Base-by-base conservation (phyloP, 2,797 vertebrate species). In the Peromyscus nudipes region DNA sequence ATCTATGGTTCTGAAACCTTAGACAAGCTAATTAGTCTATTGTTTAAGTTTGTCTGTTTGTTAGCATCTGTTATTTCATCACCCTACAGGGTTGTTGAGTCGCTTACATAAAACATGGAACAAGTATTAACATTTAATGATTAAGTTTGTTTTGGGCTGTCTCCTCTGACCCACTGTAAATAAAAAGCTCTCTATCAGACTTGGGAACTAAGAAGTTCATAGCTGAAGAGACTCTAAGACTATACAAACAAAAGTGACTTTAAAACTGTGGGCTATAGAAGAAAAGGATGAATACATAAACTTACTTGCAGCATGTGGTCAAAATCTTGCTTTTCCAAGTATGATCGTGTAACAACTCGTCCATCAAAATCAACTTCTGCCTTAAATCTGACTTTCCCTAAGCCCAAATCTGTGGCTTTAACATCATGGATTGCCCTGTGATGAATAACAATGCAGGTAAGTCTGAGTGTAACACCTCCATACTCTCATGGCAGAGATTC, bases 291-390 rank as follows among this genome's bases (percentile, higher is more conserved):
- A 96, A 86, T 40, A 89, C 3, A 92, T 31, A 95, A 92, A 99
- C 99, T 93, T 99, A 99, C 99, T 91, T 98, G 99, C 86, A 99
- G 99, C 97, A 99, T 99, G 98, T 99, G 99, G 96, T 99, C 99
- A 96, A 99, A 99, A 98, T 99, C 99, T 98, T 99, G 99, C 98
- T 99, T 99, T 98, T 99, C 99, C 98, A 99, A 99, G 98, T 99
- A 99, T 37, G 99, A 99, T 76, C 99, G 99, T 27, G 99, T 99
- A 98, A 99, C 99, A 98, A 99, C 99, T 71, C 99, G 99, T 71
- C 99, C 99, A 97, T 99, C 99, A 81, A 99, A 99, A 99, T 99
- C 99, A 82, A 99, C 99, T 98, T 99, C 99, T 69, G 99, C 99
- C 98, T 99, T 99, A 98, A 99, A 99, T 97, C 99, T 99, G 93